phyloP scores from a whole-genome alignment of 92 coral and sea anemone species.

The Heteractis magnifica region DNA sequence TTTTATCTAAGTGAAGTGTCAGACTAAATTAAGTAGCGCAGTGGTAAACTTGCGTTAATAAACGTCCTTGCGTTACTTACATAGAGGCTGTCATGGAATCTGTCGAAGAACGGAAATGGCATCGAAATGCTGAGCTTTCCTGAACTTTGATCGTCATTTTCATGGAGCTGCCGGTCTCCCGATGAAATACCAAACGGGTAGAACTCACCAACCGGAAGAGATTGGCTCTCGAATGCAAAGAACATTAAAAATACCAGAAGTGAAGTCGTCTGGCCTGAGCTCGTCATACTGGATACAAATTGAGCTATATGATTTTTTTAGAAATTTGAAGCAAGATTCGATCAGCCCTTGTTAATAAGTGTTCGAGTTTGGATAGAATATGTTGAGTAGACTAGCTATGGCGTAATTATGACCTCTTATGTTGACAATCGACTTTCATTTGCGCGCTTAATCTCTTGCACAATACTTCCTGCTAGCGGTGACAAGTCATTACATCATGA shows the following conservation, averaged over 20 bases:
- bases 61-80: constrained; percentile 44
- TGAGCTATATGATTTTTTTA: too few species aligned
- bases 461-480: too few species aligned
- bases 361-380: not conserved
- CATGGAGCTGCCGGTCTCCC: constrained; percentile 44
- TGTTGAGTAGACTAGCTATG: too few species aligned
- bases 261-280: not conserved
- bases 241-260: not conserved
- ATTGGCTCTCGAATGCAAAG: not conserved
- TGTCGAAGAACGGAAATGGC: constrained; percentile 73
- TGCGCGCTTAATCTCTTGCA: too few species aligned
- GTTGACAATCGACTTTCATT: not conserved
- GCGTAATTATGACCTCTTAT: not conserved
- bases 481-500: too few species aligned
- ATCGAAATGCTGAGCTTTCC: constrained; percentile 47
- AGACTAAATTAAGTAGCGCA: too few species aligned
- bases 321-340: too few species aligned
- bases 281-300: not conserved
- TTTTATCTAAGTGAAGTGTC: too few species aligned
- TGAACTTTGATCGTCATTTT: constrained; percentile 72
- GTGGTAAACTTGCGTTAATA: too few species aligned
- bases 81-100: constrained; percentile 56
- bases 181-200: constrained; percentile 56
- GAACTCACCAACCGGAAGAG: constrained; percentile 48
- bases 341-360: too few species aligned